phyloP scores from a whole-genome alignment of 1,140 invertebrate species.

The Heliconius eleuchia region DNA sequence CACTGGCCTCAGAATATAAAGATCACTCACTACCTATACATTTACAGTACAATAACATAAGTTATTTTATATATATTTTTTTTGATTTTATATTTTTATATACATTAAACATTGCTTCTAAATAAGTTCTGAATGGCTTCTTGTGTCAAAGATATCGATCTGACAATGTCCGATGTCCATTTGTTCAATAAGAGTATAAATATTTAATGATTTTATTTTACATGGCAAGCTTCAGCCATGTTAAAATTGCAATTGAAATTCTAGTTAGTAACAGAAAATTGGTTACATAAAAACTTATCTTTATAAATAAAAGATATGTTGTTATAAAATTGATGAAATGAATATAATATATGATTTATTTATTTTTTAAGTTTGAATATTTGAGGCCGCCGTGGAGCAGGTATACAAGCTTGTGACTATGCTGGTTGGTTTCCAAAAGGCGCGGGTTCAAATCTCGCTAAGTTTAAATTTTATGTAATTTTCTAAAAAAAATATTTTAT shows the following conservation, averaged over 20 bases:
- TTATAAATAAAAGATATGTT: background rate
- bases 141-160: background rate
- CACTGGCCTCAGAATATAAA: too few relatives aligned
- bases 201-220: conserved; percentile 6
- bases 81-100: background rate
- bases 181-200: background rate
- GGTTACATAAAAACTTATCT: background rate
- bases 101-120: conserved; percentile 8
- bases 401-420: too few relatives aligned
- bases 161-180: background rate
- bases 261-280: background rate
- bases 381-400: too few relatives aligned
- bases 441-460: too few relatives aligned
- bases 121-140: conserved; percentile 3
- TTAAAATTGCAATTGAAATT: background rate
- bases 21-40: background rate
- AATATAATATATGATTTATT: background rate
- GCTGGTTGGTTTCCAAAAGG: too few relatives aligned
- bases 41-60: conserved; percentile 4
- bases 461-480: too few relatives aligned
- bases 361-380: background rate
- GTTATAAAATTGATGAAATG: background rate
- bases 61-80: background rate
- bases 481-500: too few relatives aligned
- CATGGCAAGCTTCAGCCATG: background rate